Conservation (phyloP, 1,140 invertebrate genomes). For the Teleogryllus occipitalis region DNA sequence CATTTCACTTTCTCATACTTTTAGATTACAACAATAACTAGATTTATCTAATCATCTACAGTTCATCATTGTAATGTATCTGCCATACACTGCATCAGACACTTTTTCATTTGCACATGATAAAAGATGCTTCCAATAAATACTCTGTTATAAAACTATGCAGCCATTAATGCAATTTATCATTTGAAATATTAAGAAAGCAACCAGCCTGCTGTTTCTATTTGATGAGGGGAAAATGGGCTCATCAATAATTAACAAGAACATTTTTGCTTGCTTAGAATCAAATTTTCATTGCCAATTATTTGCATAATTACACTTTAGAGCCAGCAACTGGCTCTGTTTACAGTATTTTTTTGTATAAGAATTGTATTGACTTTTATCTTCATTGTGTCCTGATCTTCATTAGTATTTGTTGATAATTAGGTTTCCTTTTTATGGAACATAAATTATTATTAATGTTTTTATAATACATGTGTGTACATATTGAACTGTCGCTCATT, state of each 20-base stretch:
- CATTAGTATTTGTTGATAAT: neutral
- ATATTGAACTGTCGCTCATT: neutral
- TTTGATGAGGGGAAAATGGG: neutral
- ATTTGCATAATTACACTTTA: neutral
- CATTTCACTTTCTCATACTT: neutral
- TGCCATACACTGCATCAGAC: neutral
- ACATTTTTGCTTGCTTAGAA: neutral
- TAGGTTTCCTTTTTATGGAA: neutral
- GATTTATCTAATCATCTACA: neutral
- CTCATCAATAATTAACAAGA: neutral
- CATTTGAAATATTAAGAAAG: neutral
- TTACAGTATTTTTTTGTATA: slow-evolving; percentile 1
- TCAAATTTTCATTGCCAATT: neutral
- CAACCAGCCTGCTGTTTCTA: neutral
- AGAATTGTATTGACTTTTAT: neutral
- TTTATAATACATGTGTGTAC: neutral
- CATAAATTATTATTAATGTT: neutral
- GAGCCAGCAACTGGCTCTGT: neutral
- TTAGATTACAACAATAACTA: neutral
- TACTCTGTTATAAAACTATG: neutral
- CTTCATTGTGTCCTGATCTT: neutral
- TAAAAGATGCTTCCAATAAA: neutral
- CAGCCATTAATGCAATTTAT: neutral
- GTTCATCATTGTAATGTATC: neutral
- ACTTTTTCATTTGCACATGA: neutral